Evolutionary conservation across 2,888 invertebrate species (phyloP).

Genomic region (Smittia sp.): DNA sequence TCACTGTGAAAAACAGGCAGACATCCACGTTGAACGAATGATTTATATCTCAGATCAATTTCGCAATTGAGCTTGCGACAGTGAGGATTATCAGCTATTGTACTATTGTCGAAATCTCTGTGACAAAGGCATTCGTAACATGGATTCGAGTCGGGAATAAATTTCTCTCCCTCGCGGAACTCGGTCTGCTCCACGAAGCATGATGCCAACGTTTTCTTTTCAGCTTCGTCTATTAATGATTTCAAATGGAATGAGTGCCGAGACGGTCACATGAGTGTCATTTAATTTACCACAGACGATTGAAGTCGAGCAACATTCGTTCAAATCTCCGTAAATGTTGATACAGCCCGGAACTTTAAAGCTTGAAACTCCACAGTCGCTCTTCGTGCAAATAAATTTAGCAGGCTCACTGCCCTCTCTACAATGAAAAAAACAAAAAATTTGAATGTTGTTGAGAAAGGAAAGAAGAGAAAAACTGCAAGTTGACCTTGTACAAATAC

Average conservation of each 20-base stretch:
- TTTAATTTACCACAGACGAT: conserved; percentile 29
- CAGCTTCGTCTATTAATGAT: conserved; percentile 17
- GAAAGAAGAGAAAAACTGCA: neutral
- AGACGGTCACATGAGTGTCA: neutral
- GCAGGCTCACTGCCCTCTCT: conserved; percentile 22
- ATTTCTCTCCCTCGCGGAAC: conserved; percentile 34
- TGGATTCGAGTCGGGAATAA: conserved; percentile 33
- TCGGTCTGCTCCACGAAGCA: neutral
- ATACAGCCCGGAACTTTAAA: conserved; percentile 23
- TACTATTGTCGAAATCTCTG: conserved; percentile 36
- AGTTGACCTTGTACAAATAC: conserved; percentile 27
- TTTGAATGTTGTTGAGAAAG: neutral
- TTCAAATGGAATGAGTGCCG: neutral
- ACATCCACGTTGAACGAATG: conserved; percentile 39
- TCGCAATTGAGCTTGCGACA: conserved; percentile 33
- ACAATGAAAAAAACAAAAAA: neutral
- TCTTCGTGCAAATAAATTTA: conserved; percentile 21
- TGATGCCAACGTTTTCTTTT: conserved; percentile 30
- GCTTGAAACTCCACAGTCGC: conserved; percentile 25
- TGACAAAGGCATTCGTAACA: conserved; percentile 38
- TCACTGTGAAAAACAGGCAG: conserved; percentile 24
- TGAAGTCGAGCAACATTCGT: conserved; percentile 37
- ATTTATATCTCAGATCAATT: conserved; percentile 28
- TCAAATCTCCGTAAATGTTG: conserved; percentile 31
- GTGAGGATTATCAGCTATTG: conserved; percentile 31